phyloP scores from a whole-genome alignment of 2,888 invertebrate species.

The Galerucella calmariensis region DNA sequence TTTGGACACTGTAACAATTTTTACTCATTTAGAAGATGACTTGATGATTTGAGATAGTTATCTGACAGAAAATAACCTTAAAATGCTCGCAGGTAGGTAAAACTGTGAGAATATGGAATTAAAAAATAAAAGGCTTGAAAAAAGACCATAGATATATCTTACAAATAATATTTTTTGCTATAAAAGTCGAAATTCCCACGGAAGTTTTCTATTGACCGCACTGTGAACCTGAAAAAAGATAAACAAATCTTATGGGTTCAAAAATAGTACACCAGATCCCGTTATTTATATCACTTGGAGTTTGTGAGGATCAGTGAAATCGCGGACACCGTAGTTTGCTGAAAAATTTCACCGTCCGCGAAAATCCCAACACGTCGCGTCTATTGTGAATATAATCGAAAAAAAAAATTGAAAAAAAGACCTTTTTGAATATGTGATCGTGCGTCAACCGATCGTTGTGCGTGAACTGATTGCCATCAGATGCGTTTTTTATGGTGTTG shows the following conservation, averaged over 20 bases:
- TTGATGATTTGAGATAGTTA: too few relatives aligned
- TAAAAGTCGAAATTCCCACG: neutral
- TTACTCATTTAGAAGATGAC: too few relatives aligned
- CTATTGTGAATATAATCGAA: conserved; percentile 11
- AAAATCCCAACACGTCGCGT: conserved; percentile 10
- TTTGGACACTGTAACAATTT: too few relatives aligned
- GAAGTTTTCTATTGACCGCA: conserved; percentile 18
- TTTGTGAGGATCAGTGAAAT: conserved; percentile 39
- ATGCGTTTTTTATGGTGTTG: conserved; percentile 42
- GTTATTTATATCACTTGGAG: conserved; percentile 44
- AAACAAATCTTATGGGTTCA: conserved; percentile 37
- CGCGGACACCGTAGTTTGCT: conserved; percentile 22
- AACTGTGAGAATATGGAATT: too few relatives aligned
- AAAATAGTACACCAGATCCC: conserved; percentile 41
- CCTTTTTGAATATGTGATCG: conserved; percentile 29
- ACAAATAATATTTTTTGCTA: neutral
- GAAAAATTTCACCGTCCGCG: conserved; percentile 18
- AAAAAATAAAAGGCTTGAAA: too few relatives aligned
- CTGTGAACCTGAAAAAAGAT: conserved; percentile 35
- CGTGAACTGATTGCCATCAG: conserved; percentile 32
- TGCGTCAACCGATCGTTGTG: conserved; percentile 14
- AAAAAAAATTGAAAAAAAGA: conserved; percentile 1
- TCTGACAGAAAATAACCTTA: too few relatives aligned
- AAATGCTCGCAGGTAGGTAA: too few relatives aligned
- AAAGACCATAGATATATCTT: too few relatives aligned